These are phyloP conservation scores for Chamaedrilus cognettii DNA, from an alignment of 2,888 invertebrate genomes.

Conservation along the genomic window DNA sequence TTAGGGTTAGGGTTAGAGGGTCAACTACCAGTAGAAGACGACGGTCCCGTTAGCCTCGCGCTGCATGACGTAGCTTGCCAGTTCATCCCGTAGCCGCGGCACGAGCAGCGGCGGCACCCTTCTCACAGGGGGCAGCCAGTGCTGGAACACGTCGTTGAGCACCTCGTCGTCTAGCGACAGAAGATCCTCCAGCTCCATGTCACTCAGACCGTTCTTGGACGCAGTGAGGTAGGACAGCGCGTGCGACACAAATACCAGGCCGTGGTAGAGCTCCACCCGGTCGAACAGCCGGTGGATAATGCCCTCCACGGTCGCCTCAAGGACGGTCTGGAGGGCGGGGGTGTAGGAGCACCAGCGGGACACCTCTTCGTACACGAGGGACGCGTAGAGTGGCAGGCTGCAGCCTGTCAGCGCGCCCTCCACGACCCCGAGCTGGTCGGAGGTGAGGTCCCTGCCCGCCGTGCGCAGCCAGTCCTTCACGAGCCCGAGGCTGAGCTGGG, in stretches of 20 bases:
- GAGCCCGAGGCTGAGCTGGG: conserved; percentile 18
- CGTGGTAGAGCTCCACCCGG: conserved; percentile 37
- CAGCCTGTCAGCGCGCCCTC: conserved; percentile 34
- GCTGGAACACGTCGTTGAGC: conserved; percentile 37
- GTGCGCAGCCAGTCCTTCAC: conserved; percentile 21
- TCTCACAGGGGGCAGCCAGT: conserved; percentile 46
- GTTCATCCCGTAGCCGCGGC: conserved; percentile 37
- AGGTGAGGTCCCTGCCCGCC: conserved; percentile 13
- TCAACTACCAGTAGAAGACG: conserved; percentile 39
- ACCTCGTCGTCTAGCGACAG: conserved; percentile 39
- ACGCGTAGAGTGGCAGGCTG: conserved; percentile 40
- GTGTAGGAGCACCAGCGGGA: conserved; percentile 39
- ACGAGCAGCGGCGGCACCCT: conserved; percentile 45
- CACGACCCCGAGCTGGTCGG: conserved; percentile 31
- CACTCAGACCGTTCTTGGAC: conserved; percentile 40
- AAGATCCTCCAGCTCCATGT: conserved; percentile 41
- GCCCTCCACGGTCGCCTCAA: conserved; percentile 41
- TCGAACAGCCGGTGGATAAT: conserved; percentile 42
- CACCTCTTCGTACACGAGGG: conserved; percentile 41
- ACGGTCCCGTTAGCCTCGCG: conserved; percentile 40
- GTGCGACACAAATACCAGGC: conserved; percentile 35
- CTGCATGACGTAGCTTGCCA: conserved; percentile 39
- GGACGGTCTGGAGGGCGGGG: conserved; percentile 4
- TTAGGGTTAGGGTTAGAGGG: no score
- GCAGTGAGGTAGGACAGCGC: conserved; percentile 42